phyloP scores from a whole-genome alignment of 1,140 invertebrate species.

The Lamellibrachia luymesi region DNA sequence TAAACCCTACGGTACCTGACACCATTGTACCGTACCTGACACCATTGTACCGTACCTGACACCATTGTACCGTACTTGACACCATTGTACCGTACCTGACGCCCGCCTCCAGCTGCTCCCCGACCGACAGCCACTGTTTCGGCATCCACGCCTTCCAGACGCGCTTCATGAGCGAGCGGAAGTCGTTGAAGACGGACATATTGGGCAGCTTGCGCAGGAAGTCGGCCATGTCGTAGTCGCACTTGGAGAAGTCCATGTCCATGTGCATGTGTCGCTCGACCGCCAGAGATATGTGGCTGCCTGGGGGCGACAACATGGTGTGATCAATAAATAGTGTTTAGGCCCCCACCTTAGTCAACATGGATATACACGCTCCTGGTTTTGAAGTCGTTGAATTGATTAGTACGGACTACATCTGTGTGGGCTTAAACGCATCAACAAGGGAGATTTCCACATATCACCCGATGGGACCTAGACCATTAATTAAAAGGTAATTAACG shows the following conservation, averaged over 20 bases:
- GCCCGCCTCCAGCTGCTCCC: conserved; percentile 23
- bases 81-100: background rate
- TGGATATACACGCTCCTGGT: background rate
- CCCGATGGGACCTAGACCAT: no score
- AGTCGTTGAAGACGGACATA: conserved; percentile 28
- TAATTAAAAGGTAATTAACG: no score
- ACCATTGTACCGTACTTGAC: no score
- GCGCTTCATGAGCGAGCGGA: conserved; percentile 29
- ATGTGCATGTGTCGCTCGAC: conserved; percentile 28
- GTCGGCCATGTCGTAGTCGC: conserved; percentile 32
- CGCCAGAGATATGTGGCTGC: conserved; percentile 28
- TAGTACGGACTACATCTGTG: background rate
- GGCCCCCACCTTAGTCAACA: background rate
- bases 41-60: no score
- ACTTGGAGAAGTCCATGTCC: conserved; percentile 29
- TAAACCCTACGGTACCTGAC: no score
- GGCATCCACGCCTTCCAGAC: conserved; percentile 33
- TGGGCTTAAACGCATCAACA: no score
- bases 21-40: no score
- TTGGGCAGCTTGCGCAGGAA: conserved; percentile 31
- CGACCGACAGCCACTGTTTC: conserved; percentile 19
- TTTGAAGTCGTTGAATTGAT: background rate
- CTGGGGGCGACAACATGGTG: background rate
- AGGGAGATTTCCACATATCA: no score
- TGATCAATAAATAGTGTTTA: background rate